Percentiles rank a stretch among this genome's conserved stretches.
These are phyloP conservation scores for Drosophila ogumai DNA, from an alignment of 1,140 invertebrate genomes.

Conservation along the genomic window DNA sequence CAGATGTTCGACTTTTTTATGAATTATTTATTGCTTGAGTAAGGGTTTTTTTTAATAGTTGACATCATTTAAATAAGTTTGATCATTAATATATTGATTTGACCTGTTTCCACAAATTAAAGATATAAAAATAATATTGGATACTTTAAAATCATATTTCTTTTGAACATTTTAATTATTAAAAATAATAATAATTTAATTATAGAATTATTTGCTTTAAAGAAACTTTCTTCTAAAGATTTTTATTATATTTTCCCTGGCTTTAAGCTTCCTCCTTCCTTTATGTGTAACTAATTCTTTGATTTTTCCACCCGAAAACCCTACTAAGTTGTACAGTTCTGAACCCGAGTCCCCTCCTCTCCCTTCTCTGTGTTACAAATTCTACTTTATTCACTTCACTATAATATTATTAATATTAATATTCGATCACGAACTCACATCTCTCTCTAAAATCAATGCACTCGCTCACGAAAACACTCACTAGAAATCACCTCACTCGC, in stretches of 20 bases:
- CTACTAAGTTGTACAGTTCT: constrained; percentile 22
- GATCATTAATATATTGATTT: background rate
- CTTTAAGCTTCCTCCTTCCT: constrained; percentile 18
- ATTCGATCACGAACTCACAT: constrained; percentile 8
- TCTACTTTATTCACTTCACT: constrained; percentile 10
- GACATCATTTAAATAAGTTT: background rate
- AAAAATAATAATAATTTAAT: background rate
- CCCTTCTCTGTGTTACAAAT: constrained; percentile 17
- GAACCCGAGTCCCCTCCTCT: constrained; percentile 21
- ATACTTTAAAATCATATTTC: too few relatives aligned
- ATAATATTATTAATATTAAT: background rate
- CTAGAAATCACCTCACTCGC: constrained; percentile 19
- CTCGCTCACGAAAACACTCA: constrained; percentile 3
- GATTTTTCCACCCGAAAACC: background rate
- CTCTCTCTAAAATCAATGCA: constrained; percentile 5
- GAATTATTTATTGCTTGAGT: constrained; percentile 2
- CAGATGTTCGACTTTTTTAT: background rate
- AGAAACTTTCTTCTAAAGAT: background rate
- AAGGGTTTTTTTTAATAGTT: background rate
- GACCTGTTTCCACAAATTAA: background rate
- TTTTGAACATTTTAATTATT: background rate
- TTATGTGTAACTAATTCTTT: constrained; percentile 33
- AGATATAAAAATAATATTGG: too few relatives aligned
- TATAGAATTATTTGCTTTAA: background rate
- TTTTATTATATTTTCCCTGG: background rate